These are phyloP conservation scores for Orussus abietinus DNA, from an alignment of 1,140 invertebrate species.

Conservation along the genomic window DNA sequence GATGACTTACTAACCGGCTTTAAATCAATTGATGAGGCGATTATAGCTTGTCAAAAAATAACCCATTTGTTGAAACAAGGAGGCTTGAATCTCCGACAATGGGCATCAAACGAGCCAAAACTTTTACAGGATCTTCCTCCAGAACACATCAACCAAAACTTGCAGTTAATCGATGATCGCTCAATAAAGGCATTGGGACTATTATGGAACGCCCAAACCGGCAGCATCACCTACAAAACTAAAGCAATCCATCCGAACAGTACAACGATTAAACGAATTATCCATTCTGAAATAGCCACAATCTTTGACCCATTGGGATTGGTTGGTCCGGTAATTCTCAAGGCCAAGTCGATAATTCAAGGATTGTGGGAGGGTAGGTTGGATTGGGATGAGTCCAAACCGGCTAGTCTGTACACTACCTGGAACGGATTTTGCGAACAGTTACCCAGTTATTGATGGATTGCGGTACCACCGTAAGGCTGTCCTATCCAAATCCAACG, in stretches of 20 bases:
- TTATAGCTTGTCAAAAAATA: conserved; percentile 23
- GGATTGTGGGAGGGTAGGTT: conserved; percentile 23
- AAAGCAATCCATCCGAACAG: conserved; percentile 7
- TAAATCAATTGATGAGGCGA: conserved; percentile 17
- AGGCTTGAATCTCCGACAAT: conserved; percentile 32
- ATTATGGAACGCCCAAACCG: conserved; percentile 25
- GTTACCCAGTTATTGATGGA: conserved; percentile 12
- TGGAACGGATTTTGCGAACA: conserved; percentile 22
- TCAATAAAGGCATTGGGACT: conserved; percentile 31
- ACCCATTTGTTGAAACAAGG: conserved; percentile 23
- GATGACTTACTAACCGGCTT: conserved; percentile 29
- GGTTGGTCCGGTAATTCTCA: conserved; percentile 32
- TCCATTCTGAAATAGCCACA: conserved; percentile 31
- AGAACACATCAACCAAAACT: conserved; percentile 10
- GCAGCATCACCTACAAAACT: conserved; percentile 17
- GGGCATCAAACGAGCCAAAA: conserved; percentile 29
- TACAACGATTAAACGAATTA: conserved; percentile 20
- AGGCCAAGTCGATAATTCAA: conserved; percentile 31
- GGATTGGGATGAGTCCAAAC: conserved; percentile 28
- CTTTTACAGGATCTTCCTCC: conserved; percentile 22
- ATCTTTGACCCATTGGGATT: conserved; percentile 37
- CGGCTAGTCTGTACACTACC: conserved; percentile 8
- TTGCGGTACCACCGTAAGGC: conserved; percentile 11
- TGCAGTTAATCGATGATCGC: conserved; percentile 11
- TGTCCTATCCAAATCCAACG: background rate